Evolutionary conservation across 2,888 invertebrate genomes (phyloP).

Genomic region (Schizotus pectinicornis): DNA sequence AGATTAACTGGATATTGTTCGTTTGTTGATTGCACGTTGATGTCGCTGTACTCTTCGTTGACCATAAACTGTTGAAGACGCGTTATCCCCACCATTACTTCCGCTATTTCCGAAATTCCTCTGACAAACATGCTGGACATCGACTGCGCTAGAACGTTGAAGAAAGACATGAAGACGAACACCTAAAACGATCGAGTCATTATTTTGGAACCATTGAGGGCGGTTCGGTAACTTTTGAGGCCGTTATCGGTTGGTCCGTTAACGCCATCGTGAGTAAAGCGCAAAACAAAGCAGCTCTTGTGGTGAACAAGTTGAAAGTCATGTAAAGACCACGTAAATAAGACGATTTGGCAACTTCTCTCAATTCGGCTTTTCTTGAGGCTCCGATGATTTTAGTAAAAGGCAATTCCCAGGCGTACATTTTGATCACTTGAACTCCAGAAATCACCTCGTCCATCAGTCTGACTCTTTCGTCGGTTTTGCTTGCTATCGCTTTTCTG

Average conservation of each 20-base stretch:
- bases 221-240: slow-evolving; percentile 67
- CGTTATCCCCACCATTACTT: slow-evolving; percentile 58
- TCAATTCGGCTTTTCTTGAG: slow-evolving; percentile 64
- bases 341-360: slow-evolving; percentile 67
- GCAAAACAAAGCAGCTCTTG: slow-evolving; percentile 78
- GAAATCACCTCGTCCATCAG: slow-evolving; percentile 94
- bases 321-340: slow-evolving; percentile 71
- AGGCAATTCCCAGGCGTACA: slow-evolving; percentile 78
- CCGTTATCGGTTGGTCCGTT: slow-evolving; percentile 69
- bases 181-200: slow-evolving; percentile 47
- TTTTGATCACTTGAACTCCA: slow-evolving; percentile 87
- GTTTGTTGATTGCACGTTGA: slow-evolving; percentile 11
- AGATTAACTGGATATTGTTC: slow-evolving; percentile 37
- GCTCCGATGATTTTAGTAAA: slow-evolving; percentile 68
- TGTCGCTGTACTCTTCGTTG: slow-evolving; percentile 53
- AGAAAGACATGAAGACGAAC: slow-evolving; percentile 65
- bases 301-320: slow-evolving; percentile 81
- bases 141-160: slow-evolving; percentile 62
- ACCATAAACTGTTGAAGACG: slow-evolving; percentile 56
- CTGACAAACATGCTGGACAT: slow-evolving; percentile 66
- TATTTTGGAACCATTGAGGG: slow-evolving; percentile 23
- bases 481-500: slow-evolving; percentile 79
- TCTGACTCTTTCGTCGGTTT: slow-evolving; percentile 89
- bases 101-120: slow-evolving; percentile 59
- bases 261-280: slow-evolving; percentile 75